Evolutionary conservation across 2,113 vertebrate species (phyloP), one percentile per base, ranked within the genome.

Genomic region (Pitta sordida): DNA sequence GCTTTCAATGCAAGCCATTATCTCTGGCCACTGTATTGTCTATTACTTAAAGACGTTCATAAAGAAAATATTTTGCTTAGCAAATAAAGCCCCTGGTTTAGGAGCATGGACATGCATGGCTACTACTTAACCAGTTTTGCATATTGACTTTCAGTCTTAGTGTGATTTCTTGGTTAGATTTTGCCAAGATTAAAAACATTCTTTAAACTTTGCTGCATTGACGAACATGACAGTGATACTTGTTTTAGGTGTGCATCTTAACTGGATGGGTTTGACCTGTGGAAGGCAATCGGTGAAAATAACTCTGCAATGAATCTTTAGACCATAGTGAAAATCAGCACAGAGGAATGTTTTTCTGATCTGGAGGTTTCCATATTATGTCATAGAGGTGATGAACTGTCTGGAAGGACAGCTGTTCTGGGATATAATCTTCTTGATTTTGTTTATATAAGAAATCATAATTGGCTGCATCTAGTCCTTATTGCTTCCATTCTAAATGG

Each of bases 371-470:
- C 74, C 62, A 60, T 85, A 26, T 92, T 92, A 79, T 37, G 23
- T 95, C 87, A 95, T n/a, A 63, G 49, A 62, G 30, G 7, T 89
- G 82, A 89, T 4, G 6, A 58, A 71, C 64, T 89, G 81, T 95
- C 93, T 96, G 91, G 84, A 84, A 91, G 58, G 44, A 83, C 90
- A 24, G 48, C 60, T 78, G 59, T 78, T 95, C 73, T 88, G 60
- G 17, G 24, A 14, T 81, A 43, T 71, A 86, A 83, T 52, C 39
- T 78, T 11, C 43, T 60, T 39, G 21, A 34, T 82, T 88, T 46
- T 75, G 37, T 94, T 80, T 93, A 36, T 53, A 8, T 21, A 70
- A 88, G 80, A 26, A 64, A 63, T n/a, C 15, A 17, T 41, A 9
- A 48, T 88, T 63, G 91, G 48, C 63, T 87, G 29, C 21, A 37